A percentile compares a stretch with the other conserved stretches of the same genome.
Evolutionary conservation across 2,888 invertebrate genomes (phyloP).

Genomic region (Agrotis segetum): DNA sequence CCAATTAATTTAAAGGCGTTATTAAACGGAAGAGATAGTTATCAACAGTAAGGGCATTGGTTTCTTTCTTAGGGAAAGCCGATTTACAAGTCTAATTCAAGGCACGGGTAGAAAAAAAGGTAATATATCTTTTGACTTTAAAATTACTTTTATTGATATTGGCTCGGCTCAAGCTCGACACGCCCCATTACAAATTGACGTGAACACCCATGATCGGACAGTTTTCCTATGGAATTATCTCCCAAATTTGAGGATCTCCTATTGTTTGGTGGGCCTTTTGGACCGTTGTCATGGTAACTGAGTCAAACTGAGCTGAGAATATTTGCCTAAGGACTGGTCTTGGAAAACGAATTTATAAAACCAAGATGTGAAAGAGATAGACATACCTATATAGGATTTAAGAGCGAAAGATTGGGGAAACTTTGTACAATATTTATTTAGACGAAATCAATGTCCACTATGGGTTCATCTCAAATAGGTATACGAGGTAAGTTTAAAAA

Average conservation of each 20-base stretch:
- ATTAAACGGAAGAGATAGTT: slow-evolving; percentile 9
- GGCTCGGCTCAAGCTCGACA: too few species aligned
- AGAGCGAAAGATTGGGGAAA: background rate
- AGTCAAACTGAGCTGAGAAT: too few species aligned
- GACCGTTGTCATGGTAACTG: too few species aligned
- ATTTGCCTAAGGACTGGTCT: too few species aligned
- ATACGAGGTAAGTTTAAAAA: slow-evolving; percentile 19
- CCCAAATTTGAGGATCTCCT: too few species aligned
- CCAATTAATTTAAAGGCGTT: too few species aligned
- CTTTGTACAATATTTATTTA: background rate
- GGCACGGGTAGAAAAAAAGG: slow-evolving; percentile 20
- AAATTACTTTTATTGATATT: background rate
- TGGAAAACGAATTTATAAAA: background rate
- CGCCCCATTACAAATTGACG: too few species aligned
- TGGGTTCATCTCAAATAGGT: background rate
- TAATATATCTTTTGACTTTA: slow-evolving; percentile 13
- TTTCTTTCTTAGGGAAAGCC: slow-evolving; percentile 51
- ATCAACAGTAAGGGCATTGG: slow-evolving; percentile 48
- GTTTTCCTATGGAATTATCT: too few species aligned
- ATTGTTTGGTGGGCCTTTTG: too few species aligned
- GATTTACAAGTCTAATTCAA: slow-evolving; percentile 10
- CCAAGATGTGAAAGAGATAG: background rate
- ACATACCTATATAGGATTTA: background rate
- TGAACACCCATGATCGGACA: too few species aligned
- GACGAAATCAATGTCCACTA: background rate